Conservation (phyloP, 2,888 invertebrate genomes). For the Pyrochroa serraticornis region DNA sequence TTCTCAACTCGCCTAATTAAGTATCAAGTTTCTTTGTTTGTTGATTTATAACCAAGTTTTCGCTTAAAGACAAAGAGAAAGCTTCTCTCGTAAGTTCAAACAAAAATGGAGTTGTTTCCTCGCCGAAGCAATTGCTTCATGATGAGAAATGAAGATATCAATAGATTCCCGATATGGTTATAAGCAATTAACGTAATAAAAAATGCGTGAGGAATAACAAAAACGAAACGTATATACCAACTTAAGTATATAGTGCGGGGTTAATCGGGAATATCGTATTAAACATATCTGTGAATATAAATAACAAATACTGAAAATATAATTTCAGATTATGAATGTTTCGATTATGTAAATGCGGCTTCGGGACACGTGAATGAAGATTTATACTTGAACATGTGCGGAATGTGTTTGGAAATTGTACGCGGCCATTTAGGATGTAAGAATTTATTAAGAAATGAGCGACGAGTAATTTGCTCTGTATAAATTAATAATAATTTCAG, state of each 20-base stretch:
- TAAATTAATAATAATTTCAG: conserved; percentile 19
- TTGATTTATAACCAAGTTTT: too few species aligned
- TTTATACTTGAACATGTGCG: conserved; percentile 33
- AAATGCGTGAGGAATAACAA: neutral
- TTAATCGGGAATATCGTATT: neutral
- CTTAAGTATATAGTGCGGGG: neutral
- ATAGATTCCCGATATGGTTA: neutral
- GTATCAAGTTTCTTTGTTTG: neutral
- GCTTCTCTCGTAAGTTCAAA: too few species aligned
- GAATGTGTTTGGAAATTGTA: conserved; percentile 29
- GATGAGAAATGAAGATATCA: too few species aligned
- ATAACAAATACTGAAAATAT: conserved; percentile 37
- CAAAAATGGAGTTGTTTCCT: too few species aligned
- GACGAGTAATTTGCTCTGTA: conserved; percentile 14
- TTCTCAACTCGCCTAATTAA: neutral
- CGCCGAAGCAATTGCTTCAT: too few species aligned
- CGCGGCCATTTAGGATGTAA: conserved; percentile 5
- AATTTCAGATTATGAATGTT: conserved; percentile 39
- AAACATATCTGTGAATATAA: conserved; percentile 26
- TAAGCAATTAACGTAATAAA: conserved; percentile 1
- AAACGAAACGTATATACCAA: neutral
- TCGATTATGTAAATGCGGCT: conserved; percentile 42
- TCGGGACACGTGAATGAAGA: conserved; percentile 34
- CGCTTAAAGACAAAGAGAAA: too few species aligned
- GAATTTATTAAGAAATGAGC: conserved; percentile 16